These are phyloP conservation scores for Brachyopa scutellaris DNA, from an alignment of 2,888 invertebrate species.

Conservation along the genomic window DNA sequence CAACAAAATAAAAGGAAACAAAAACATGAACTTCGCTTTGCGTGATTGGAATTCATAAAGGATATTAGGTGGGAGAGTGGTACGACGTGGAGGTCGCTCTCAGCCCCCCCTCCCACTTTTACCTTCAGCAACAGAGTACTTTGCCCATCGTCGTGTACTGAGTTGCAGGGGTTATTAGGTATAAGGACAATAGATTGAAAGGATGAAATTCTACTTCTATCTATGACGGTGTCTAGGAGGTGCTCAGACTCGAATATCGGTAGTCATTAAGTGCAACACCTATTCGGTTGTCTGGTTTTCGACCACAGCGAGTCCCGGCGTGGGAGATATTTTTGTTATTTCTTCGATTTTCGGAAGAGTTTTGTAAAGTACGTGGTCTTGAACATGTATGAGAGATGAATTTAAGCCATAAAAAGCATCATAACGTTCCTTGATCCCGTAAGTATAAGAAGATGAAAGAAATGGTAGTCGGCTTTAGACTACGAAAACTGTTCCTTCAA, in stretches of 20 bases:
- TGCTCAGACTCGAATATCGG: slow-evolving; percentile 33
- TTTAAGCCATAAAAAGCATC: too few relatives aligned
- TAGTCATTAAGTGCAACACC: slow-evolving; percentile 57
- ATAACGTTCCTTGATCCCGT: too few relatives aligned
- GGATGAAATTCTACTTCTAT: slow-evolving; percentile 20
- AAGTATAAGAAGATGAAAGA: too few relatives aligned
- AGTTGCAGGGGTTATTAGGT: slow-evolving; percentile 46
- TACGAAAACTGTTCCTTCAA: too few relatives aligned
- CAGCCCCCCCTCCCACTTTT: too few relatives aligned
- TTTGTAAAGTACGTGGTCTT: too few relatives aligned
- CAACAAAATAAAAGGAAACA: slow-evolving; percentile 49
- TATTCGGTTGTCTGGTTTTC: slow-evolving; percentile 23
- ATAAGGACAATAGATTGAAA: slow-evolving; percentile 50
- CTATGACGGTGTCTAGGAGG: slow-evolving; percentile 14
- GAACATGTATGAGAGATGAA: too few relatives aligned
- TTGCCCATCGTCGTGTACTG: too few relatives aligned
- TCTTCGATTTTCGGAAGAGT: too few relatives aligned
- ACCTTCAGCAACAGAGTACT: not conserved
- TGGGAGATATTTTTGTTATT: too few relatives aligned
- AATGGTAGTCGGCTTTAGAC: too few relatives aligned
- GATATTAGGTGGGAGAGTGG: slow-evolving; percentile 1
- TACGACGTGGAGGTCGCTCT: not conserved
- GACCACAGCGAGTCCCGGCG: too few relatives aligned
- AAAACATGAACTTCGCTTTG: slow-evolving; percentile 61
- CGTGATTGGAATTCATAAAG: slow-evolving; percentile 70